Evolutionary conservation across 2,113 vertebrate species (phyloP).

Genomic region (Rhineura floridana): DNA sequence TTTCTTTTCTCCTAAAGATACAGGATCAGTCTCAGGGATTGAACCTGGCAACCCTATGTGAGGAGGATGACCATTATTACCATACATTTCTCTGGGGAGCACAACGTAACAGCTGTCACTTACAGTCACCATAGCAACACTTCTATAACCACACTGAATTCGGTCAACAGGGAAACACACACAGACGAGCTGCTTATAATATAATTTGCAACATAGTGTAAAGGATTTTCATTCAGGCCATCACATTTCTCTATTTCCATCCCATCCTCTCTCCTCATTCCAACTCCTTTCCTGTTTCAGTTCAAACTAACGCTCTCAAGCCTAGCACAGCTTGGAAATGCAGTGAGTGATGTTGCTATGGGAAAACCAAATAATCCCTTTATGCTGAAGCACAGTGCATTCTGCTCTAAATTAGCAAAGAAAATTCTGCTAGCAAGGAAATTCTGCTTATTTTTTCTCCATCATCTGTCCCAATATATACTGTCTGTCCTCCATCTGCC

Average conservation of each 20-base stretch:
- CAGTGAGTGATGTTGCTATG: neutral
- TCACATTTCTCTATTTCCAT: neutral
- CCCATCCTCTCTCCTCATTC: neutral
- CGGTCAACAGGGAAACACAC: conserved; percentile 36
- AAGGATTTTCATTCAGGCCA: conserved; percentile 24
- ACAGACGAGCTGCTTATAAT: conserved; percentile 1
- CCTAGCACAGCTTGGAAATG: fast-evolving
- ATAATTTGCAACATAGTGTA: conserved; percentile 4
- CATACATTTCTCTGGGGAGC: conserved; percentile 59
- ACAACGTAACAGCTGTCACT: conserved; percentile 79
- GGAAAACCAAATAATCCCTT: neutral
- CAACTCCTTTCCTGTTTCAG: neutral
- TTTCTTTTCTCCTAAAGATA: too few relatives aligned
- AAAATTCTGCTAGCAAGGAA: neutral
- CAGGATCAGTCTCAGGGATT: too few relatives aligned
- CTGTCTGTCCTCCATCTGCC: neutral
- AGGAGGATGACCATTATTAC: conserved; percentile 66
- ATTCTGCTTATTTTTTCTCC: neutral
- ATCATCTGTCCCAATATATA: neutral
- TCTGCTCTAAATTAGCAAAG: neutral
- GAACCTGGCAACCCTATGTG: too few relatives aligned
- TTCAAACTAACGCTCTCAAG: neutral
- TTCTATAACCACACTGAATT: conserved; percentile 68
- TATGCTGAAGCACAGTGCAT: neutral
- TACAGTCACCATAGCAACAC: conserved; percentile 83